phyloP scores from a whole-genome alignment of 2,797 vertebrate genomes.

The Pachyuromys duprasi region DNA sequence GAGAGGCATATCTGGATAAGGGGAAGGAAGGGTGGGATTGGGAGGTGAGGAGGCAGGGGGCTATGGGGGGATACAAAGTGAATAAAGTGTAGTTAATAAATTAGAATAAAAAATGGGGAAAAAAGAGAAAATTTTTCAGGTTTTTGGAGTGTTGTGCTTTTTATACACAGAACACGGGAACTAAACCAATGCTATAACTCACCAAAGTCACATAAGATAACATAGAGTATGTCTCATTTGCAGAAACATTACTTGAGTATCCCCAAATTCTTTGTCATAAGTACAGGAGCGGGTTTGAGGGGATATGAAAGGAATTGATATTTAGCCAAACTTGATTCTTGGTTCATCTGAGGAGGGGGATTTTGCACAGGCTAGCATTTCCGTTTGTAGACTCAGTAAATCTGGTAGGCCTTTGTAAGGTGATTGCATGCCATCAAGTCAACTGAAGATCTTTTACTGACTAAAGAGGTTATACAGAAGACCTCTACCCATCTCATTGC shows the following conservation, averaged over 20 bases:
- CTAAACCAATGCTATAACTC: neutral
- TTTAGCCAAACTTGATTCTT: neutral
- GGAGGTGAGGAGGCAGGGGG: too few species aligned
- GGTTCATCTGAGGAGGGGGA: accelerated
- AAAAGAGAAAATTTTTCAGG: too few species aligned
- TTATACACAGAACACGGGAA: neutral
- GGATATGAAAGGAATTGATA: neutral
- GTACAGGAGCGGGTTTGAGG: accelerated
- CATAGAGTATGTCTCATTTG: neutral
- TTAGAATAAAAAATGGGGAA: too few species aligned
- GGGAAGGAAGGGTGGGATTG: too few species aligned
- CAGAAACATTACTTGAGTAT: neutral
- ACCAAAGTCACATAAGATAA: too few species aligned
- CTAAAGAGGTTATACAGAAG: neutral
- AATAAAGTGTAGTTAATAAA: too few species aligned
- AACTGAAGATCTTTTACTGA: neutral
- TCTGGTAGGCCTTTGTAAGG: neutral
- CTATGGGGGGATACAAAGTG: too few species aligned
- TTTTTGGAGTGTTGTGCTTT: neutral
- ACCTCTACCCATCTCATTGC: neutral
- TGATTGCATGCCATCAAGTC: neutral
- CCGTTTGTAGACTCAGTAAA: neutral
- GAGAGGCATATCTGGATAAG: too few species aligned
- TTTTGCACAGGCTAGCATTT: neutral
- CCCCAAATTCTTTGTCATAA: neutral